Evolutionary conservation across 2,113 vertebrate species (phyloP), one percentile per base, ranked within the genome.

Genomic region (Bubo scandiacus): DNA sequence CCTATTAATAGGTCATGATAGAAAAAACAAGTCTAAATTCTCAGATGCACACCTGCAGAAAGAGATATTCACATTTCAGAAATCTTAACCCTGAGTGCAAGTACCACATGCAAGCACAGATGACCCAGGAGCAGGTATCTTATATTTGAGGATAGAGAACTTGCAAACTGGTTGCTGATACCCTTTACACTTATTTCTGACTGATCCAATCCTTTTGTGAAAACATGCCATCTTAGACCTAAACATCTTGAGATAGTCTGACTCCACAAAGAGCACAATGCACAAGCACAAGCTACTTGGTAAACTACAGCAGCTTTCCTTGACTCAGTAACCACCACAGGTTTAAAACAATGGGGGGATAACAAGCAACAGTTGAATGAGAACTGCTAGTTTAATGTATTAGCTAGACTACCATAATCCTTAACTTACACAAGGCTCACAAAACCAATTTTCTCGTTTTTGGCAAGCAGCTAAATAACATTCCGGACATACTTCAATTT

Each of bases 381-480:
- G 38, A 87, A 52, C 32, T 45, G 58, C 36, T 25, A 15, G 20
- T 67, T 74, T 65, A 51, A 59, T 14, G 5, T 5, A 57, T 65
- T 16, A 75, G n/a, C 23, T 74, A 49, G 54, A 65, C 25, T 23
- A 58, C 30, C 18, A 43, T 17, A 61, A 61, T 30, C 40, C 63
- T 73, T 59, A 72, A 98, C 99, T 98, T 99, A 99, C 99, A 98
- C 99, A 99, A 97, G 99, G 99, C 97, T 99, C 99, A 98, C 99
- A 99, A 98, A 99, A 99, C 99, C 99, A 99, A 98, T 99, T 99
- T 78, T 99, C 99, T 93, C 99, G 98, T 98, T 99, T 99, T 98
- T 99, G 99, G 98, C 99, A 99, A 97, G 99, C 98, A 95, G 99
- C 99, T 98, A 99, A 98, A 93, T 99, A 99, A 97, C 99, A 99